Evolutionary conservation across 2,113 vertebrate species (phyloP).

Genomic region (Ivindomyrus marchei): DNA sequence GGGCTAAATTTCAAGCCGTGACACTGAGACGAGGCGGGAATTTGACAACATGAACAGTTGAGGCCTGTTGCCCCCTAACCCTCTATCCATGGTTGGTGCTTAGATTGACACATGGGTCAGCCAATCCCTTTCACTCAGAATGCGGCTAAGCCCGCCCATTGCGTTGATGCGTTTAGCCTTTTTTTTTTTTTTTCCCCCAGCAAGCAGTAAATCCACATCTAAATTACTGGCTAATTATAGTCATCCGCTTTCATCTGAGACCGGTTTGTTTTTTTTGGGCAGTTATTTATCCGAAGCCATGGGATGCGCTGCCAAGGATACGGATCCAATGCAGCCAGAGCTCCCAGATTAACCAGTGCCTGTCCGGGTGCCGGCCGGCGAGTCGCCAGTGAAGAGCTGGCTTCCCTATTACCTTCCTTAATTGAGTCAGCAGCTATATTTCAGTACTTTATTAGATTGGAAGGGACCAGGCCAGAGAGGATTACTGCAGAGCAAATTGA

Average conservation of each 20-base stretch:
- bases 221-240: constrained; percentile 10
- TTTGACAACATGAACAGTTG: not conserved
- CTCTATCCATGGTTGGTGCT: not conserved
- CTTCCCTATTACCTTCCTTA: constrained; percentile 52
- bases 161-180: not conserved
- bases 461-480: constrained; percentile 44
- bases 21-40: not conserved
- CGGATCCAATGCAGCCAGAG: not conserved
- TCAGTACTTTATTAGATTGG: constrained; percentile 57
- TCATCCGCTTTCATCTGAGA: not conserved
- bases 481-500: constrained; percentile 57
- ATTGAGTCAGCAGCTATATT: constrained; percentile 52
- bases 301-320: not conserved
- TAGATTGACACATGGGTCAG: not conserved
- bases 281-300: not conserved
- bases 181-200: not conserved
- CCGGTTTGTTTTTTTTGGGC: not conserved
- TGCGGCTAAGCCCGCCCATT: not conserved
- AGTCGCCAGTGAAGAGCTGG: constrained; percentile 57
- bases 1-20: not conserved
- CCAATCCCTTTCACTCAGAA: not conserved
- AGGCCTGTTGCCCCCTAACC: not conserved
- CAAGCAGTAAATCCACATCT: not conserved
- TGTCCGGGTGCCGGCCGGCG: constrained; percentile 27
- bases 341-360: not conserved